These are phyloP conservation scores for Lepidostoma basale DNA, from an alignment of 1,140 invertebrate species.

Conservation along the genomic window DNA sequence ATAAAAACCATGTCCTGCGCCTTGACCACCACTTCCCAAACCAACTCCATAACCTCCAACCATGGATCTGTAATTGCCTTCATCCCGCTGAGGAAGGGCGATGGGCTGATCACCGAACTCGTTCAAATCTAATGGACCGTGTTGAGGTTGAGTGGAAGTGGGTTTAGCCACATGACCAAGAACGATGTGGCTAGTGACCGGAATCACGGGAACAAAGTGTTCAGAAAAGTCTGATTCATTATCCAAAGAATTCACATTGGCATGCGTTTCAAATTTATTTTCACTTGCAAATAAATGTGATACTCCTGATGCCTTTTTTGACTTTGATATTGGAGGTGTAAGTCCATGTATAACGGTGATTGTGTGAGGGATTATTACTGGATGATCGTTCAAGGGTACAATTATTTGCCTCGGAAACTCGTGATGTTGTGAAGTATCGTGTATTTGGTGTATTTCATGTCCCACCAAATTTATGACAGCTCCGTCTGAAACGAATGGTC, in stretches of 20 bases:
- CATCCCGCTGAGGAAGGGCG: not conserved
- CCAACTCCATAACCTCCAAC: slow-evolving; percentile 37
- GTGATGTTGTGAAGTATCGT: slow-evolving; percentile 11
- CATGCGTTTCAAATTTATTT: slow-evolving; percentile 30
- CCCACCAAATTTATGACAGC: slow-evolving; percentile 31
- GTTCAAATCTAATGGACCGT: not conserved
- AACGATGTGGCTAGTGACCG: slow-evolving; percentile 16
- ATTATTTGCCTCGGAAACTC: slow-evolving; percentile 22
- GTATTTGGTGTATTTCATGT: slow-evolving; percentile 32
- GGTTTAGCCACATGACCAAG: not conserved
- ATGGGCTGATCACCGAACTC: not conserved
- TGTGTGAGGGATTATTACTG: not conserved
- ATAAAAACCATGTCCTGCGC: slow-evolving; percentile 41
- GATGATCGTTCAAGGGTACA: not conserved
- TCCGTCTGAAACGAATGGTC: slow-evolving; percentile 28
- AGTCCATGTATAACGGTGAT: slow-evolving; percentile 19
- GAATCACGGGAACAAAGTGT: slow-evolving; percentile 21
- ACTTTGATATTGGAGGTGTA: slow-evolving; percentile 18
- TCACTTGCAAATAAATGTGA: slow-evolving; percentile 24
- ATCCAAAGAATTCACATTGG: slow-evolving; percentile 15
- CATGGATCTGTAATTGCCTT: slow-evolving; percentile 19
- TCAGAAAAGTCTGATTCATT: slow-evolving; percentile 23
- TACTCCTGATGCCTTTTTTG: slow-evolving; percentile 34
- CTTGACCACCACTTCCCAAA: slow-evolving; percentile 32
- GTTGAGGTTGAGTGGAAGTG: not conserved